Evolutionary conservation across 2,888 invertebrate species (phyloP).

Genomic region (Drosophila subquinaria): DNA sequence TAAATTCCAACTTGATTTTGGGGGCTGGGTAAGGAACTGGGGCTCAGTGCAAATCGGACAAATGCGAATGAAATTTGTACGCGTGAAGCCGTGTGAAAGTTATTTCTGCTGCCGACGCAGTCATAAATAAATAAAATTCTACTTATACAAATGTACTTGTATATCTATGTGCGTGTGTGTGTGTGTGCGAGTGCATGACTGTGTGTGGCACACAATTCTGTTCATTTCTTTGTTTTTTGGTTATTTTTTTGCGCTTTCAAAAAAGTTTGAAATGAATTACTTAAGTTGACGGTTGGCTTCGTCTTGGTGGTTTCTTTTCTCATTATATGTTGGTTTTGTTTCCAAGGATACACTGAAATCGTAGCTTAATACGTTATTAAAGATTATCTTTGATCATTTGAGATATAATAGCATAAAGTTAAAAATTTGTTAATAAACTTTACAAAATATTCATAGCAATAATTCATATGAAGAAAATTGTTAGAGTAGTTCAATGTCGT

Average conservation of each 20-base stretch:
- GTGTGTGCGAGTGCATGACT: constrained; percentile 32
- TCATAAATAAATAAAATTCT: constrained; percentile 76
- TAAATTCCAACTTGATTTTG: background rate
- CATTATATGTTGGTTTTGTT: background rate
- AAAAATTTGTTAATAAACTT: background rate
- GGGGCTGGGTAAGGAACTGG: background rate
- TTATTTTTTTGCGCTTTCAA: constrained; percentile 36
- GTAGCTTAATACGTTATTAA: background rate
- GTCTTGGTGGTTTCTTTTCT: constrained; percentile 15
- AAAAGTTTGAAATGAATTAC: constrained; percentile 77
- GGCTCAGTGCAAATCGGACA: constrained; percentile 40
- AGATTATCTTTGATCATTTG: background rate
- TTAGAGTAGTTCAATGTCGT: constrained; percentile 41
- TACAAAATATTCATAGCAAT: background rate
- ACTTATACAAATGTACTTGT: constrained; percentile 44
- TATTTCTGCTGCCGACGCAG: constrained; percentile 44
- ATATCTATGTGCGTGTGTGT: constrained; percentile 4
- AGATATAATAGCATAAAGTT: background rate
- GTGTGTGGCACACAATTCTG: constrained; percentile 51
- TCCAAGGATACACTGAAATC: background rate
- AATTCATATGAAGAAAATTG: background rate
- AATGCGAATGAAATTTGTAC: constrained; percentile 54
- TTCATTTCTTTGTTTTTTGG: constrained; percentile 11
- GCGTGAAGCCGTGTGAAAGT: constrained; percentile 60
- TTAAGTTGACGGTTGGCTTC: constrained; percentile 45